Base-by-base conservation (phyloP, 1,140 invertebrate genomes). In the Laupala kohalensis region DNA sequence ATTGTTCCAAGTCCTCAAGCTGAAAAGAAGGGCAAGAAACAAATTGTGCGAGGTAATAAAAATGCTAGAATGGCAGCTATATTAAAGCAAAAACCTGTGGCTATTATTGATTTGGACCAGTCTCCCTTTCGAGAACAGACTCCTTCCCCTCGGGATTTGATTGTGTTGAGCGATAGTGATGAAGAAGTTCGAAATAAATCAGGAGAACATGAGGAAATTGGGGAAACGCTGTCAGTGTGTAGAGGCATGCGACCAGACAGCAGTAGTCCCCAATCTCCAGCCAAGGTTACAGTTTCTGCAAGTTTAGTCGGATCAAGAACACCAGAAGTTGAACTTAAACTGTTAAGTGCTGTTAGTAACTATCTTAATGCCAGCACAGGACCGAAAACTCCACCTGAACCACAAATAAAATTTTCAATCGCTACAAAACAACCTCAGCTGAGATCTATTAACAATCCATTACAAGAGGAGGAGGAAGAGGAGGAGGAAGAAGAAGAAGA, bases 21-120 rank as follows among this genome's bases (percentile, higher is more conserved):
- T 15, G 65, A 71, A 15, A 64, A 70, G 23, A 67, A 71, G 27
- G 26, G 23, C 15, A 71, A 71, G 27, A 70, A 64, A n/a, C 30
- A 64, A 30, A 30, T 53, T 28, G 53, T 15, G 27, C 9, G 37
- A 53, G 66, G 67, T 30, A 67, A 64, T 68, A 29, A 72, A 67
- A 37, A 15, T 27, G 28, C 25, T n/a, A 70, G 72, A 37, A 66
- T 71, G n/a, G 71, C 71, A 37, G 67, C 71, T 25, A 68, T 71
- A 3, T 28, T 69, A 23, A 73, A 74, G 26, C 64, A 75, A 63
- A 90, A 90, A 79, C 91, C 92, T 2, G 89, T 93, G 19, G 92
- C 92, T 4, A 90, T 93, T 37, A 93, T 93, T 70, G 92, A 94
- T 81, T 80, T 94, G 67, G 92, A 93, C 76, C 85, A 88, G 69